Conservation (phyloP, 2,888 invertebrate species). For the Antheraea assamensis region DNA sequence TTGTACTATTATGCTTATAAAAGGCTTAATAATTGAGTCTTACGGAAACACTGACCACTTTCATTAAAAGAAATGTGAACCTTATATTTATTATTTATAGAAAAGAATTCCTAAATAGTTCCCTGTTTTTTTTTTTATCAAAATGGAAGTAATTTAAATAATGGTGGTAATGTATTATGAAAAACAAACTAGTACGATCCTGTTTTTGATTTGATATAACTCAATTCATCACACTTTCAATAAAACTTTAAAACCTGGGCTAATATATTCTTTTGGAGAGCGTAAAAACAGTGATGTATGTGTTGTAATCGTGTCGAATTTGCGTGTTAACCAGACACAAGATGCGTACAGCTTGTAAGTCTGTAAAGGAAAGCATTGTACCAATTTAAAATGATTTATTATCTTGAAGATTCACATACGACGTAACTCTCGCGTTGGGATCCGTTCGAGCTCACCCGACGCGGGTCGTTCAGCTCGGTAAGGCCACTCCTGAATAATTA, state of each 20-base stretch:
- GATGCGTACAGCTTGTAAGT: not conserved
- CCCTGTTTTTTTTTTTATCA: too few species aligned
- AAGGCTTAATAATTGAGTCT: not conserved
- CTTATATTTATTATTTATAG: too few species aligned
- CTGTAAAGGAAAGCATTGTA: constrained; percentile 3
- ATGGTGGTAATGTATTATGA: too few species aligned
- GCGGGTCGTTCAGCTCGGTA: not conserved
- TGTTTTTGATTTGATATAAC: too few species aligned
- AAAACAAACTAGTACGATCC: too few species aligned
- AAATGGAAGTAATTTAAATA: too few species aligned
- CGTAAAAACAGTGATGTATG: not conserved
- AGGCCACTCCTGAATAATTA: not conserved
- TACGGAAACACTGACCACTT: too few species aligned
- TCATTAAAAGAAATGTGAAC: too few species aligned
- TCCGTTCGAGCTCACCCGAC: not conserved
- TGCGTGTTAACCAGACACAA: not conserved
- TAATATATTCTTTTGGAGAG: not conserved
- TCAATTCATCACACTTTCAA: not conserved
- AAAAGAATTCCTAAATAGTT: too few species aligned
- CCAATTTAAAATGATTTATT: constrained; percentile 15
- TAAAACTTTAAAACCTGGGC: not conserved
- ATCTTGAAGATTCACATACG: constrained; percentile 3
- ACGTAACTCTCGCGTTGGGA: not conserved
- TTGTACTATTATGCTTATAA: not conserved
- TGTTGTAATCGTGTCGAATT: not conserved